A percentile compares a stretch with the other conserved stretches of the same genome.
Evolutionary conservation across 2,888 invertebrate species (phyloP).

Genomic region (Limnephilus marmoratus): DNA sequence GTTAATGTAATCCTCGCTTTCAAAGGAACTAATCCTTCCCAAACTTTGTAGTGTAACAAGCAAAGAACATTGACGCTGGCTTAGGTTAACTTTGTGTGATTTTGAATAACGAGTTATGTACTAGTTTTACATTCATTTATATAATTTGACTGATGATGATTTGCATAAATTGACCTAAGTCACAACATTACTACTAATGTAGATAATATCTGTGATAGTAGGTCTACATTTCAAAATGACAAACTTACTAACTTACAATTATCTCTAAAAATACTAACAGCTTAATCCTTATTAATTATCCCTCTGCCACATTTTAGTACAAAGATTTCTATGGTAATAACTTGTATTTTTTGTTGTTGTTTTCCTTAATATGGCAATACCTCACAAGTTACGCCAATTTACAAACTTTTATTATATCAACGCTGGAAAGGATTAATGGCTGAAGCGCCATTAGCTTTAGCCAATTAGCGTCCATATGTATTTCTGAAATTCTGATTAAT

Average conservation of each 20-base stretch:
- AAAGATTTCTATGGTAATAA: background rate
- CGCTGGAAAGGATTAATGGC: too few species aligned
- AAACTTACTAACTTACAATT: background rate
- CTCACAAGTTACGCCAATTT: background rate
- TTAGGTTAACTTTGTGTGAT: slow-evolving; percentile 9
- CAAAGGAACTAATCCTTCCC: background rate
- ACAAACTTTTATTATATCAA: background rate
- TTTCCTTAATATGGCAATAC: too few species aligned
- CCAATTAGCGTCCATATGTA: background rate
- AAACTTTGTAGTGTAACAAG: background rate
- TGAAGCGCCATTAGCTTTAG: too few species aligned
- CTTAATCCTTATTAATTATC: background rate
- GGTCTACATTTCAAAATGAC: background rate
- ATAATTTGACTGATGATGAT: slow-evolving; percentile 15
- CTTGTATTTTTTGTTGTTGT: too few species aligned
- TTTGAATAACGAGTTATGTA: background rate
- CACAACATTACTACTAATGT: slow-evolving; percentile 22
- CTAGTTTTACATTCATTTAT: background rate
- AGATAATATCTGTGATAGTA: slow-evolving; percentile 46
- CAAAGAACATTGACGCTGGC: background rate
- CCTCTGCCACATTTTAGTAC: background rate
- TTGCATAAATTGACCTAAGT: slow-evolving; percentile 9
- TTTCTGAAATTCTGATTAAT: background rate
- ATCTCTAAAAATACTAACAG: background rate
- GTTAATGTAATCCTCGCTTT: slow-evolving; percentile 67